Base-by-base conservation (phyloP, 2,888 invertebrate species). In the Drosophila lacicola region DNA sequence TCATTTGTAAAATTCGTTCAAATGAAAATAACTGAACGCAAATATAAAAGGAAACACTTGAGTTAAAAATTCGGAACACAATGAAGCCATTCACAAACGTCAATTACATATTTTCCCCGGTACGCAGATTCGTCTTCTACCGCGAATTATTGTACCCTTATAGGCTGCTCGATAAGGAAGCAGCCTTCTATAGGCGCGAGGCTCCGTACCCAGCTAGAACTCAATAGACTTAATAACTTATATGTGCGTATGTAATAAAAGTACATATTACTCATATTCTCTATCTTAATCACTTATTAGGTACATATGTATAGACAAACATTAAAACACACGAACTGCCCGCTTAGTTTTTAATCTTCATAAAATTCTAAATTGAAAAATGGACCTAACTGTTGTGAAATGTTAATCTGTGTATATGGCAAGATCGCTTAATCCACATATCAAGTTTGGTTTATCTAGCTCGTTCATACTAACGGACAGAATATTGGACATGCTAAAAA, bases 81-180 rank as follows among this genome's bases (percentile, higher is more conserved):
- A 91, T 91, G 90, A 89, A 90, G 88, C 79, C 85, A 65, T 91
- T 91, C 67, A 90, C 87, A 77, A 90, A 89, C 79, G 91, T 90
- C 73, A 84, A 90, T 74, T 88, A 90, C 64, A 92, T 91, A 75
- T 91, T 91, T 77, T 91, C 92, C 51, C 92, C 91, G 65, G 91
- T 91, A 63, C 58, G 65, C 51, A 69, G 68, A 54, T 72, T 51
- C 57, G 53, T 41, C 46, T 50, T 49, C 44, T 42, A 51, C 55
- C 55, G 41, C 57, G 50, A 29, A 42, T 41, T 21, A 47, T 54
- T 63, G 58, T 53, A 46, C 41, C n/a, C 47, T 61, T 37, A 44
- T 66, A 65, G 61, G 57, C 42, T 61, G 49, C 8, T 37, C 65
- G n/a, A 57, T 37, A 5, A 39, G 21, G 14, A 37, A 41, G 33